Base-by-base conservation (phyloP, 2,888 invertebrate genomes). In the Amphiduros pacificus region DNA sequence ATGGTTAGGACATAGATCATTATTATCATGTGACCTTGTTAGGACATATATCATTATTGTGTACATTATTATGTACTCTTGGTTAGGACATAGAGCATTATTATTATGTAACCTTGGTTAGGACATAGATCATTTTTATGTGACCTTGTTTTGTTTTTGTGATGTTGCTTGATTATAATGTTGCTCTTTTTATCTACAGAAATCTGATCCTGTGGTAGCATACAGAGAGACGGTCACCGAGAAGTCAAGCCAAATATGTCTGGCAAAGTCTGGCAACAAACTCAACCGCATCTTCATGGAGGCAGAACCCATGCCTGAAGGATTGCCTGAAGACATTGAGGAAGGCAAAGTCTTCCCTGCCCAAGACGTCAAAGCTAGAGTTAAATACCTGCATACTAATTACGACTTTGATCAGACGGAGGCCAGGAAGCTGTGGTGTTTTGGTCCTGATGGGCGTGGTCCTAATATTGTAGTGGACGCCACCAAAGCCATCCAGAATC, bases 191-290 rank as follows among this genome's bases (percentile, higher is more conserved):
- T 20, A n/a, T 5, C 11, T 58, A 6, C 54, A 61, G 61, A 44
- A 44, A 31, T 63, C 65, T 3, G 62, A 65, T 6, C 71, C 71
- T 4, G 55, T 71, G 9, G 71, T 71, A 9, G 32, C 64, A 2
- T 72, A 71, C 62, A 54, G 65, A n/a, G 72, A 72, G 54, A 69
- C 71, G 6, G 65, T 72, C 14, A 32, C 51, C 2, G 55, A 29
- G 4, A 40, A 56, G n/a, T 72, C 71, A 9, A 17, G 11, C 14
- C 24, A 50, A 20, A 52, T 61, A 6, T 68, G 68, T 51, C 61
- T 72, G 20, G 55, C 67, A 14, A 72, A 72, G 49, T 69, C 72
- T 17, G n/a, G 61, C 22, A 72, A 72, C 66, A 72, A 72, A 41
- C 66, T 56, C 40, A 72, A 72, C 55, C 53, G 68, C 28, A 54